These are phyloP conservation scores for Montifringilla adamsi DNA, from an alignment of 2,113 vertebrate genomes.

Conservation along the genomic window DNA sequence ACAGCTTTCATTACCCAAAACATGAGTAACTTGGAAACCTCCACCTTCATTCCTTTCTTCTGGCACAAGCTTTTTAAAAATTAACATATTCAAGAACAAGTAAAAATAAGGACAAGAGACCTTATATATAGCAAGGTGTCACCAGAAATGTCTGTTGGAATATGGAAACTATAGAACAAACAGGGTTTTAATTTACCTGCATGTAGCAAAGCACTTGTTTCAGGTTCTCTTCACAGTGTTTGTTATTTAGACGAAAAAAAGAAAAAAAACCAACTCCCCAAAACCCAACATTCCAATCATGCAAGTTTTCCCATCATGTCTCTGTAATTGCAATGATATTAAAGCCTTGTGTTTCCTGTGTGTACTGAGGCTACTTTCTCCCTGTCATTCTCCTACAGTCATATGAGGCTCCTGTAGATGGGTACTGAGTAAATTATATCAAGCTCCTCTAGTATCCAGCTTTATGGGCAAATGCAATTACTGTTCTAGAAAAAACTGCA, in stretches of 20 bases:
- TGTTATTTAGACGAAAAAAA: not conserved
- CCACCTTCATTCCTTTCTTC: not conserved
- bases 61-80: not conserved
- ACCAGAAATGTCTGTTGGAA: not conserved
- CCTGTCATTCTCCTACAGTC: not conserved
- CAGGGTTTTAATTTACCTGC: not conserved
- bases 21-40: not conserved
- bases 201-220: not conserved
- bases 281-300: not conserved
- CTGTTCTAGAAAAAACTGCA: not conserved
- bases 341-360: not conserved
- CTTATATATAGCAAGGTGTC: not conserved
- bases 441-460: not conserved
- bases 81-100: not conserved
- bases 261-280: not conserved
- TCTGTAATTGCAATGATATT: not conserved
- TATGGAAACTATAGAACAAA: not conserved
- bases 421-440: not conserved
- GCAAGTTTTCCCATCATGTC: not conserved
- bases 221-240: not conserved
- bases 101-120: not conserved
- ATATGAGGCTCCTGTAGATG: not conserved
- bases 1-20: not conserved
- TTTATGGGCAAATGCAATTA: not conserved
- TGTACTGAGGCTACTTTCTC: not conserved